phyloP scores from a whole-genome alignment of 2,888 invertebrate species.

The Phyto melanocephala region DNA sequence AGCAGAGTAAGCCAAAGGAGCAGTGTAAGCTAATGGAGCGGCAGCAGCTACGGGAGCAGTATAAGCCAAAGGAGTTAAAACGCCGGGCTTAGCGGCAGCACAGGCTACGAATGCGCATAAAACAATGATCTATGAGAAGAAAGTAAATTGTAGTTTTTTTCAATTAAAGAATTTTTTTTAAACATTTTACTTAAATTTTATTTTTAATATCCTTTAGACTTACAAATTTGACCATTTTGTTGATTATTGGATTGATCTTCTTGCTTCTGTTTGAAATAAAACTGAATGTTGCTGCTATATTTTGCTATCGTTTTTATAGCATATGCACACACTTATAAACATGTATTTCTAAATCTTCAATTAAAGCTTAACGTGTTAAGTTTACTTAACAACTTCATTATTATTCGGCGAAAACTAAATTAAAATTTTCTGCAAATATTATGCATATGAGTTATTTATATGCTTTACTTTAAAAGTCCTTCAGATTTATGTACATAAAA shows the following conservation, averaged over 20 bases:
- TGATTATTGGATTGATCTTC: not conserved
- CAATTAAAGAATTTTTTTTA: not conserved
- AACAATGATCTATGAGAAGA: conserved; percentile 62
- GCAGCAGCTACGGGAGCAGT: conserved; percentile 44
- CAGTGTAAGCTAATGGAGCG: conserved; percentile 37
- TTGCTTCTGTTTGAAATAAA: not conserved
- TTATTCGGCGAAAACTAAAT: too few relatives aligned
- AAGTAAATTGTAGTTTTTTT: not conserved
- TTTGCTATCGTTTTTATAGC: conserved; percentile 24
- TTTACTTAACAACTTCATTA: not conserved
- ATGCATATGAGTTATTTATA: too few relatives aligned
- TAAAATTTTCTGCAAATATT: too few relatives aligned
- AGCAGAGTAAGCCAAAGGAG: conserved; percentile 36
- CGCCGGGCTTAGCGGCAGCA: conserved; percentile 74
- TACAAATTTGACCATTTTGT: conserved; percentile 41
- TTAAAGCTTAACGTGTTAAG: conserved; percentile 16
- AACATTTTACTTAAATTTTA: not conserved
- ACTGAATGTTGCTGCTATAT: conserved; percentile 8
- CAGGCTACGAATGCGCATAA: conserved; percentile 72
- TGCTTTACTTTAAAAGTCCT: too few relatives aligned
- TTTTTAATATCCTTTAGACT: conserved; percentile 3
- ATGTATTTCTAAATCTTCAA: not conserved
- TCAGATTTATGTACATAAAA: too few relatives aligned
- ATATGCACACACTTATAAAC: too few relatives aligned
- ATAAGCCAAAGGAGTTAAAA: conserved; percentile 71